Conservation (phyloP, 2,888 invertebrate genomes). For the Cremastobaeus sp. region DNA sequence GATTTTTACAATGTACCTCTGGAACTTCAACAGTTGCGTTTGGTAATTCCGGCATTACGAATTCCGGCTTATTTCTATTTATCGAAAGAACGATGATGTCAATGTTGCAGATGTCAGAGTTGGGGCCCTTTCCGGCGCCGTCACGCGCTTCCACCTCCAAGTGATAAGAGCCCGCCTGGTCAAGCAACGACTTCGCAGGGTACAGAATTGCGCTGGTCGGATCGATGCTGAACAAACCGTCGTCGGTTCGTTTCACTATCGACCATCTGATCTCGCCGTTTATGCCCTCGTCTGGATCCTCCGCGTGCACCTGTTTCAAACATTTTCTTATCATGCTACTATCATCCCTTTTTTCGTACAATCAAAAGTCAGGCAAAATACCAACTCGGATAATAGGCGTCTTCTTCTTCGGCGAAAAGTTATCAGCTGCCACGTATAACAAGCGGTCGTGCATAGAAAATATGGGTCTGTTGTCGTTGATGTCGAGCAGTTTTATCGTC, state of each 20-base stretch:
- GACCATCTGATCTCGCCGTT: slow-evolving; percentile 88
- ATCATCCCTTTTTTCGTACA: not conserved
- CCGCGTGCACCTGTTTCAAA: slow-evolving; percentile 82
- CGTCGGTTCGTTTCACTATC: slow-evolving; percentile 84
- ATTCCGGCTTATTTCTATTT: slow-evolving; percentile 89
- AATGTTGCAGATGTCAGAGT: slow-evolving; percentile 85
- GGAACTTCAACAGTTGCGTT: slow-evolving; percentile 89
- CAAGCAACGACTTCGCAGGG: slow-evolving; percentile 85
- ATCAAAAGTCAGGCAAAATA: not conserved
- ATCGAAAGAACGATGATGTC: slow-evolving; percentile 88
- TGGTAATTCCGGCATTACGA: slow-evolving; percentile 86
- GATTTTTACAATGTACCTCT: slow-evolving; percentile 81
- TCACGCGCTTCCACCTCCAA: slow-evolving; percentile 88
- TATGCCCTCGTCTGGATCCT: slow-evolving; percentile 88
- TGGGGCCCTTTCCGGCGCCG: slow-evolving; percentile 83
- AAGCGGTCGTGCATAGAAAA: slow-evolving; percentile 89
- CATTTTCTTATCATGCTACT: not conserved
- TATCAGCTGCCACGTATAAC: slow-evolving; percentile 88
- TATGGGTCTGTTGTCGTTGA: slow-evolving; percentile 93
- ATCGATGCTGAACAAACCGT: slow-evolving; percentile 87
- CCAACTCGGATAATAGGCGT: slow-evolving; percentile 86
- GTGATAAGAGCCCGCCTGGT: slow-evolving; percentile 81
- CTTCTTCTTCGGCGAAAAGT: slow-evolving; percentile 88
- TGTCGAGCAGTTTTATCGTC: slow-evolving; percentile 87
- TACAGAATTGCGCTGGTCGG: slow-evolving; percentile 89